phyloP scores from a whole-genome alignment of 2,888 invertebrate species.

The Synergus laeviventris region DNA sequence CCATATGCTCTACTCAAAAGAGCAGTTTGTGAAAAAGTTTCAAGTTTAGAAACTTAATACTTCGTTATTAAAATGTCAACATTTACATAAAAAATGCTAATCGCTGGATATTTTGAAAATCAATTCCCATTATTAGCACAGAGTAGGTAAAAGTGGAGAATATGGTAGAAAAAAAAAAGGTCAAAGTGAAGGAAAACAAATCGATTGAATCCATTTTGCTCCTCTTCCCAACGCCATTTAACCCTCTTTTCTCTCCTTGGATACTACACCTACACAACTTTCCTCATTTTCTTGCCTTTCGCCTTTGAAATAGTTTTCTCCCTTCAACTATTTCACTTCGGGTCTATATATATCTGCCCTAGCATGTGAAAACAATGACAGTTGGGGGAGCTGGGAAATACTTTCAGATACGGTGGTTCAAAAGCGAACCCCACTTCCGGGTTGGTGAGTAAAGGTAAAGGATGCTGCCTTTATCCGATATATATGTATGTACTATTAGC shows the following conservation, averaged over 20 bases:
- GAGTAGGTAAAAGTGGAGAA: background rate
- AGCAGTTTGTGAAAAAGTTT: too few relatives aligned
- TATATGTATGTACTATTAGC: slow-evolving; percentile 19
- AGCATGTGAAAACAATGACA: slow-evolving; percentile 27
- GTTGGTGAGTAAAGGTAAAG: background rate
- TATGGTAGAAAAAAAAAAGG: background rate
- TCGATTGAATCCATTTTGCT: slow-evolving; percentile 15
- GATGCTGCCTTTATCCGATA: slow-evolving; percentile 13
- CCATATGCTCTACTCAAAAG: too few relatives aligned
- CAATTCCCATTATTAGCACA: slow-evolving; percentile 3
- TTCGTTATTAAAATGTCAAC: too few relatives aligned
- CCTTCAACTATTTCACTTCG: slow-evolving; percentile 18
- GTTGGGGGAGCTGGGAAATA: background rate
- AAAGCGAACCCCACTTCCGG: slow-evolving; percentile 22
- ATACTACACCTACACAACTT: background rate
- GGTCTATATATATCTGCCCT: background rate
- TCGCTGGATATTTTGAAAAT: background rate
- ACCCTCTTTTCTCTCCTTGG: background rate
- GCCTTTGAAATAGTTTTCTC: background rate
- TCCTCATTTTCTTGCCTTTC: background rate
- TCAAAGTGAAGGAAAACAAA: slow-evolving; percentile 10
- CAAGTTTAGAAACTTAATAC: too few relatives aligned
- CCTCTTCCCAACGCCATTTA: background rate
- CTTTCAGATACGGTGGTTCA: slow-evolving; percentile 4
- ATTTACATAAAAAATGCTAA: too few relatives aligned